Base-by-base conservation (phyloP, 2,797 vertebrate species). In the Dermochelys coriacea region DNA sequence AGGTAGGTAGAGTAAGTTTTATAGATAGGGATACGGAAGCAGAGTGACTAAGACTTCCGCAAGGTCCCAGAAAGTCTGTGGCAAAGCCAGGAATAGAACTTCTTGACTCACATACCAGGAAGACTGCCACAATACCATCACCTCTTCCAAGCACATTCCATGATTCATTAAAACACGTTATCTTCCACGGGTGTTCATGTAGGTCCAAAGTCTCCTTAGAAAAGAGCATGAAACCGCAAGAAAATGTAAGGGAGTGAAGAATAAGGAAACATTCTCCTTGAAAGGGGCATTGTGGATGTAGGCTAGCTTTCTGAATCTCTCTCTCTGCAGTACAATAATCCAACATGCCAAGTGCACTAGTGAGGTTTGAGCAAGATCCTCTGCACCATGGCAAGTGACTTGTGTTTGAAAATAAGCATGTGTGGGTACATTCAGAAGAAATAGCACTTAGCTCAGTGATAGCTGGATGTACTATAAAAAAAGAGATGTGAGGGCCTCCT, bases 401-500 rank as follows among this genome's bases (percentile, higher is more conserved):
- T 19, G 89, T 68, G 68, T 21, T 88, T 86, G 57, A 80, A 82
- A 64, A 95, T 82, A 88, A 84, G 81, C 91, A 94, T 21, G 88
- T 4, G 84, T 9, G 5, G 85, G 78, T 88, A 90, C 82, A 85
- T 89, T 3, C 2, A 80, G 80, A 93, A 95, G 89, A 94, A 88
- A 82, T 71, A 86, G 77, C 95, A 82, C 87, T 86, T 3, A 4
- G 94, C 91, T 68, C 16, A 16, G 1, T 25, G 9, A 34, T 78
- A 52, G 34, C 59, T 23, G 10, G 11, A 85, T 79, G 59, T 11
- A 14, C 0, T 18, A 77, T 57, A n/a, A 15, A 75, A 91, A 88
- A 55, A 95, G 91, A 64, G 92, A 89, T 80, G 96, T 1, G 49
- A 88, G 88, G 89, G 52, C 77, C 91, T 93, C 90, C 11, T 80